Percentiles rank a stretch among this genome's conserved stretches.
phyloP scores from a whole-genome alignment of 2,113 vertebrate genomes.

The Platichthys flesus region DNA sequence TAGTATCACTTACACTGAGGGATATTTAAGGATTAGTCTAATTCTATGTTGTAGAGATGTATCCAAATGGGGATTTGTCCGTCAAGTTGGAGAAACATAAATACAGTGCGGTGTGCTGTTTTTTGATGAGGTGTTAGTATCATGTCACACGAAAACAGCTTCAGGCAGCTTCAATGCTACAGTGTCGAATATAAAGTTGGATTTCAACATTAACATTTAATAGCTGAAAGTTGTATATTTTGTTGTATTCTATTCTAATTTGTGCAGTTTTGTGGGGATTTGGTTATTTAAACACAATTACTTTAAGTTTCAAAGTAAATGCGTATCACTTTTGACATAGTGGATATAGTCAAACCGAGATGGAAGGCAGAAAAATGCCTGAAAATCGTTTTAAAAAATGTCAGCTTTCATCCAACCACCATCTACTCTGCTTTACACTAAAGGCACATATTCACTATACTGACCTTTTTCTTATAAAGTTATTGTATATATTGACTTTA shows the following conservation, averaged over 20 bases:
- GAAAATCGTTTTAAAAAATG: too few species aligned
- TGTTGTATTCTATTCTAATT: conserved; percentile 4
- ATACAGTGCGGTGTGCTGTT: background rate
- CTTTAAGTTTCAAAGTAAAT: too few species aligned
- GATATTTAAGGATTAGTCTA: conserved; percentile 4
- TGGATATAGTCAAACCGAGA: too few species aligned
- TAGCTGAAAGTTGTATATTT: background rate
- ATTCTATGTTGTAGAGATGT: background rate
- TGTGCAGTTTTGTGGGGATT: background rate
- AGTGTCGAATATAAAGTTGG: background rate
- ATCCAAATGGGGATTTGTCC: background rate
- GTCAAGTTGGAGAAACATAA: background rate
- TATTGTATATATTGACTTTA: background rate
- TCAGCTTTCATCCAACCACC: background rate
- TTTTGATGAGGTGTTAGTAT: background rate
- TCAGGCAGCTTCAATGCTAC: too few species aligned
- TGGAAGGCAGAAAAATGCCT: too few species aligned
- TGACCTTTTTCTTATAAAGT: background rate
- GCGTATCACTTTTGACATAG: too few species aligned
- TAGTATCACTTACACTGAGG: background rate
- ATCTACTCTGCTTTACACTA: background rate
- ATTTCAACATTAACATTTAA: background rate
- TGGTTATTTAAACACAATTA: too few species aligned
- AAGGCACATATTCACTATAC: background rate
- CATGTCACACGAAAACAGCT: background rate